Evolutionary conservation across 2,113 vertebrate species (phyloP).

Genomic region (Cyanoderma ruficeps): DNA sequence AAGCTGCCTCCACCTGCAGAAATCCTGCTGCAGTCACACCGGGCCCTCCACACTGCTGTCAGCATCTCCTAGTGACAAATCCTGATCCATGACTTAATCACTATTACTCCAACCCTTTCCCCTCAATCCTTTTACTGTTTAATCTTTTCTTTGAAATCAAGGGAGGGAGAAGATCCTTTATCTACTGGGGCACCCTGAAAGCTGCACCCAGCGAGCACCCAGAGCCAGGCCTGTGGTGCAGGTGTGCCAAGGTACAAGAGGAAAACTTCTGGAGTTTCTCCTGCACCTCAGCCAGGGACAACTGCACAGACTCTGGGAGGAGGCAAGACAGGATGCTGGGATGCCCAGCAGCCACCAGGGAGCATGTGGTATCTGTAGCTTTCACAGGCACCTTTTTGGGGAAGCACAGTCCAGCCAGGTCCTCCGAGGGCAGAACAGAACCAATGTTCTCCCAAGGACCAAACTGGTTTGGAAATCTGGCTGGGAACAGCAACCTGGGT

Average conservation of each 20-base stretch:
- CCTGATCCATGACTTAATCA: slow-evolving; percentile 42
- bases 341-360: not conserved
- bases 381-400: not conserved
- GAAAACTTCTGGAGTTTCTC: not conserved
- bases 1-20: not conserved
- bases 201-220: not conserved
- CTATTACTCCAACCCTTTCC: not conserved
- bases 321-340: not conserved
- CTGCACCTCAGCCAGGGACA: accelerated
- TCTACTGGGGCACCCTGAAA: not conserved
- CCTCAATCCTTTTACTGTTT: slow-evolving; percentile 40
- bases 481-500: not conserved
- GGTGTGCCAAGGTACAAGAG: not conserved
- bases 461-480: not conserved
- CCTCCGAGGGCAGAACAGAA: not conserved
- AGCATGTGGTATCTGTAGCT: accelerated
- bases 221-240: not conserved
- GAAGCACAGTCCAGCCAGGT: not conserved
- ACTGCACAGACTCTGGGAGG: accelerated
- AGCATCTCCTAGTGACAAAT: not conserved
- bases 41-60: not conserved
- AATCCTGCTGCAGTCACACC: not conserved
- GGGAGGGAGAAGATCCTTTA: not conserved
- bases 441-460: accelerated
- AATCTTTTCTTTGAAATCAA: not conserved